phyloP scores from a whole-genome alignment of 1,140 invertebrate species.

The Drosophila ambigua region DNA sequence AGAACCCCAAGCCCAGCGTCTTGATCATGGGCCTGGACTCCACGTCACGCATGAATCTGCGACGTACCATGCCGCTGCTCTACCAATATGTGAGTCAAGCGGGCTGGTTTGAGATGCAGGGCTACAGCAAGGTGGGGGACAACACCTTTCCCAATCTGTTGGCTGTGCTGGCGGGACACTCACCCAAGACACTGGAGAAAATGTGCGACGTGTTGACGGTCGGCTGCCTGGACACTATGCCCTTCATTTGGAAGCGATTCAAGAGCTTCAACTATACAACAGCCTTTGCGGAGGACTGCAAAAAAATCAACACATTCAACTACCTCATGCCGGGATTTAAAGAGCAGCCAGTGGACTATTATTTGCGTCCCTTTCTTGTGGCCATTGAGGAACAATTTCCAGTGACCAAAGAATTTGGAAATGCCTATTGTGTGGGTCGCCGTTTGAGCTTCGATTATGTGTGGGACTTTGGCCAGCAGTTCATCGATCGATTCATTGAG shows the following conservation, averaged over 20 bases:
- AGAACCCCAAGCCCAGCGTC: slow-evolving; percentile 28
- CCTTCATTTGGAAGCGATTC: slow-evolving; percentile 92
- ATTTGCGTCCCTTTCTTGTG: slow-evolving; percentile 89
- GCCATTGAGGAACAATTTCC: slow-evolving; percentile 85
- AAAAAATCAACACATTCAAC: slow-evolving; percentile 90
- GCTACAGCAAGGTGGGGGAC: slow-evolving; percentile 85
- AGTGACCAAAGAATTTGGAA: background rate
- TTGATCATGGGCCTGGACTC: slow-evolving; percentile 48
- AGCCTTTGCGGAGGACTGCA: slow-evolving; percentile 90
- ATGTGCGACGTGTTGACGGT: slow-evolving; percentile 84
- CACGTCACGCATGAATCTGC: slow-evolving; percentile 73
- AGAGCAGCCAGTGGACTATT: slow-evolving; percentile 91
- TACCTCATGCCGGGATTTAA: slow-evolving; percentile 90
- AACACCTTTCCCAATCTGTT: slow-evolving; percentile 93
- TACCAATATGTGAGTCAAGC: slow-evolving; percentile 22
- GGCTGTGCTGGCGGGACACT: slow-evolving; percentile 88
- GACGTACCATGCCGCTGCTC: slow-evolving; percentile 41
- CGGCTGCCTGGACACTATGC: slow-evolving; percentile 86
- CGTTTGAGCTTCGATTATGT: slow-evolving; percentile 85
- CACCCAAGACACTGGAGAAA: slow-evolving; percentile 77
- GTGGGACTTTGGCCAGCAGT: slow-evolving; percentile 85
- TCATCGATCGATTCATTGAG: slow-evolving; percentile 80
- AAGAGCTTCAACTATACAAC: slow-evolving; percentile 89
- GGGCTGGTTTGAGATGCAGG: slow-evolving; percentile 45
- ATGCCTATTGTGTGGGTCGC: slow-evolving; percentile 86